Evolutionary conservation across 2,888 invertebrate genomes (phyloP), one percentile per base, ranked within the genome.

Genomic region (Schizaphis graminum): DNA sequence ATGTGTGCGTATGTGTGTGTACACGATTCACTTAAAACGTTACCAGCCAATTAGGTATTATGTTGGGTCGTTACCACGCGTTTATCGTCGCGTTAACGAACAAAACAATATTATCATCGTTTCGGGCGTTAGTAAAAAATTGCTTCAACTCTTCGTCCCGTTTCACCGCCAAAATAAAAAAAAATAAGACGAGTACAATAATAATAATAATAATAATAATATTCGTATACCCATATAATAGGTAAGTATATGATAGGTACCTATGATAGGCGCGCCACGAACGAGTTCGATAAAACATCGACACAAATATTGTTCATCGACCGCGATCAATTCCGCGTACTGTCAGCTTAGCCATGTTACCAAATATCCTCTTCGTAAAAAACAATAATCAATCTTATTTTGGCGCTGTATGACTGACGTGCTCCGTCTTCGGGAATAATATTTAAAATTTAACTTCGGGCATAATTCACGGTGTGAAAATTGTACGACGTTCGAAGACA

Each of bases 21-120:
- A 61, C 61, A 28, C 28, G n/a, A 13, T 21, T 35, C 77, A 77
- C 77, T 77, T 77, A 77, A 77, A 77, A 77, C 77, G 35, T 77
- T 77, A 77, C 77, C 77, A 13, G 35, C 77, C 77, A 77, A 77
- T 77, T 77, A 77, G 77, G 35, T 77, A 77, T 77, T 77, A 35
- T 77, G 35, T 77, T 21, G 35, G 35, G 8, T 21, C 35, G 77
- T 77, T 77, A 77, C 16, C 16, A 3, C 67, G n/a, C n/a, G 67
- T 67, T 67, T n/a, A 67, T 67, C 16, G 16, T 67, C 61, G 61
- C 61, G 61, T 61, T 61, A 61, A n/a, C n/a, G n/a, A 61, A 35
- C 21, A 77, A 21, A 35, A 67, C 7, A n/a, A 77, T 77, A 77
- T 77, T 7, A 57, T 77, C 35, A 77, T 77, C 16, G 35, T 77